Percentiles rank a stretch among this genome's conserved stretches.
phyloP scores from a whole-genome alignment of 2,888 invertebrate species.

The Acrobasis repandana region DNA sequence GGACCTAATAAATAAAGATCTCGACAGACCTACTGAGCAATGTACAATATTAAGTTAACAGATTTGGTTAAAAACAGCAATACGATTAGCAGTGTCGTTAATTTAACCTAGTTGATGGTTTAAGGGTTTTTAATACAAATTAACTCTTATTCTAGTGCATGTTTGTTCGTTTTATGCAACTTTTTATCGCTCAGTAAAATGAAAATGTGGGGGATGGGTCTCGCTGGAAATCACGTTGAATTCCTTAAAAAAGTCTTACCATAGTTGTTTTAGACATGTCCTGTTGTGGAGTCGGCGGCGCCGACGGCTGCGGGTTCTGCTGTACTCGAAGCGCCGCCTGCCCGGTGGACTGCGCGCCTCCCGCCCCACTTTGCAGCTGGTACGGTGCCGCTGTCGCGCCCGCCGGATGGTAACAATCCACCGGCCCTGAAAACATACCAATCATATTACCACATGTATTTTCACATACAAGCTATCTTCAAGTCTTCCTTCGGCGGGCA shows the following conservation, averaged over 20 bases:
- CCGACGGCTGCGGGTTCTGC: constrained; percentile 65
- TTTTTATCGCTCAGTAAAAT: no score
- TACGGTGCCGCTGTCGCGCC: constrained; percentile 61
- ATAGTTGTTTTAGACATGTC: constrained; percentile 71
- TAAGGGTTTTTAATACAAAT: no score
- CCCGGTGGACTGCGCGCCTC: constrained; percentile 58
- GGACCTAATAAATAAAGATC: background rate
- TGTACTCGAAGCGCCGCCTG: constrained; percentile 62
- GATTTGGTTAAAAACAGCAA: no score
- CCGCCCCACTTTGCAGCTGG: constrained; percentile 54
- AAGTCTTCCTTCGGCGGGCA: constrained; percentile 4
- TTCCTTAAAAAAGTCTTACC: constrained; percentile 43
- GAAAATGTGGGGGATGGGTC: no score
- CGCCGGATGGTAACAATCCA: constrained; percentile 72
- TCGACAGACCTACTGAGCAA: no score
- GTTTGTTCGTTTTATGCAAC: no score
- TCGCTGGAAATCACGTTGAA: no score
- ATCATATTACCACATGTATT: background rate
- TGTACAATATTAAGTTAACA: background rate
- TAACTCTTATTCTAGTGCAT: no score
- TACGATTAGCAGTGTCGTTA: no score
- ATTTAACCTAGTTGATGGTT: no score
- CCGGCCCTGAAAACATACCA: constrained; percentile 56
- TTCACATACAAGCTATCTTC: background rate
- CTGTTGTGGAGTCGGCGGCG: constrained; percentile 69